These are phyloP conservation scores for Periphyllus acericola DNA, from an alignment of 2,888 invertebrate species.

Conservation along the genomic window DNA sequence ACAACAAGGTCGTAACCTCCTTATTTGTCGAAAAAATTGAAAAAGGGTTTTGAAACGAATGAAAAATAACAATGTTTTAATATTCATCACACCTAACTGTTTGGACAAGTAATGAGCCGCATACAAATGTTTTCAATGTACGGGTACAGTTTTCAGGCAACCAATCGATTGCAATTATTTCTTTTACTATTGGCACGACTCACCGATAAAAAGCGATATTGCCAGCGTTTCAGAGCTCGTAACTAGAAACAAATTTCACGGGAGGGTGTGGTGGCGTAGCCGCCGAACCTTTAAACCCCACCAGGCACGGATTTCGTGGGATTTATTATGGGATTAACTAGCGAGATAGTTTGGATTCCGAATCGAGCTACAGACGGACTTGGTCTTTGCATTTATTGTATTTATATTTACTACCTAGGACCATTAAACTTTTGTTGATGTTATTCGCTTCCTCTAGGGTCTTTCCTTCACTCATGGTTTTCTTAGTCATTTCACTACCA, in stretches of 20 bases:
- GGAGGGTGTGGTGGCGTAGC: neutral
- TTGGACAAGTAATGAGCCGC: neutral
- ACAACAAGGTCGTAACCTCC: neutral
- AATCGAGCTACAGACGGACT: neutral
- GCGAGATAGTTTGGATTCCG: neutral
- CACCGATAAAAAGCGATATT: neutral
- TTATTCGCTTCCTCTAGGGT: conserved; percentile 94
- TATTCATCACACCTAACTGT: neutral
- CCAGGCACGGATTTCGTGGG: neutral
- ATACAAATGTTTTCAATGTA: neutral
- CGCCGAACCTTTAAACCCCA: neutral
- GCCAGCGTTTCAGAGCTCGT: neutral
- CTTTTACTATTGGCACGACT: neutral
- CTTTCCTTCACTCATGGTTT: conserved; percentile 86
- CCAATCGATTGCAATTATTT: neutral
- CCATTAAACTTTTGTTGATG: conserved; percentile 95
- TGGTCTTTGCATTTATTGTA: neutral
- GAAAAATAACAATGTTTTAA: neutral
- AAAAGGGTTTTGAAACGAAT: neutral
- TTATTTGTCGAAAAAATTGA: no score
- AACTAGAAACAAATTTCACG: neutral
- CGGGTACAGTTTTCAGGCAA: neutral
- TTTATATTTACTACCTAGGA: conserved; percentile 76
- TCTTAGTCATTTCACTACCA: conserved; percentile 96
- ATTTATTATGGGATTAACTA: neutral